Evolutionary conservation across 2,888 invertebrate species (phyloP).

Genomic region (Scaptodrosophila latifasciaeformis): DNA sequence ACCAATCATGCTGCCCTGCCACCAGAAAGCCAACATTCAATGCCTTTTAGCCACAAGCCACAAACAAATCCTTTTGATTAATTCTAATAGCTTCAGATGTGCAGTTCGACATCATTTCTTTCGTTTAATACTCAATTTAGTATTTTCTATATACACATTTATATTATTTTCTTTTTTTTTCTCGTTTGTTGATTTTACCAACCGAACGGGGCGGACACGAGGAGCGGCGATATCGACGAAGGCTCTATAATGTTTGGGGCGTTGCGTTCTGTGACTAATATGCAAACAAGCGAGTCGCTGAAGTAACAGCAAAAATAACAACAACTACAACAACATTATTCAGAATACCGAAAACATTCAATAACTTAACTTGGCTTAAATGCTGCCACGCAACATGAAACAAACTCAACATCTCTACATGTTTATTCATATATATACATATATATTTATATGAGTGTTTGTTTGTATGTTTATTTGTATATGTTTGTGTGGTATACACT

Average conservation of each 20-base stretch:
- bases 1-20: constrained; percentile 25
- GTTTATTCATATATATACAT: not conserved
- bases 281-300: constrained; percentile 55
- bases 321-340: not conserved
- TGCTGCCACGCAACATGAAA: constrained; percentile 31
- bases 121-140: constrained; percentile 65
- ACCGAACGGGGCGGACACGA: not conserved
- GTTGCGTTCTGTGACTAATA: constrained; percentile 55
- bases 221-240: not conserved
- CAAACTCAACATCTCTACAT: not conserved
- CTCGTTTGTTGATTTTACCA: too few species aligned
- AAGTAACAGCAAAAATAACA: constrained; percentile 4
- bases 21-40: too few species aligned
- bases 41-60: constrained; percentile 44
- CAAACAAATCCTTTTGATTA: constrained; percentile 65
- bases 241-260: constrained; percentile 29
- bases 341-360: constrained; percentile 44
- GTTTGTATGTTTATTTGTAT: not conserved
- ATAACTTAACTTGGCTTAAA: constrained; percentile 65
- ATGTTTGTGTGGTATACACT: too few species aligned
- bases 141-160: constrained; percentile 23
- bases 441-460: not conserved
- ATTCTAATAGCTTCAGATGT: constrained; percentile 67
- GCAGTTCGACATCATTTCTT: constrained; percentile 62
- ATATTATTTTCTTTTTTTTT: too few species aligned